Percentiles rank a stretch among this genome's conserved stretches.
phyloP scores from a whole-genome alignment of 2,888 invertebrate species.

The Eugnorisma glareosa region DNA sequence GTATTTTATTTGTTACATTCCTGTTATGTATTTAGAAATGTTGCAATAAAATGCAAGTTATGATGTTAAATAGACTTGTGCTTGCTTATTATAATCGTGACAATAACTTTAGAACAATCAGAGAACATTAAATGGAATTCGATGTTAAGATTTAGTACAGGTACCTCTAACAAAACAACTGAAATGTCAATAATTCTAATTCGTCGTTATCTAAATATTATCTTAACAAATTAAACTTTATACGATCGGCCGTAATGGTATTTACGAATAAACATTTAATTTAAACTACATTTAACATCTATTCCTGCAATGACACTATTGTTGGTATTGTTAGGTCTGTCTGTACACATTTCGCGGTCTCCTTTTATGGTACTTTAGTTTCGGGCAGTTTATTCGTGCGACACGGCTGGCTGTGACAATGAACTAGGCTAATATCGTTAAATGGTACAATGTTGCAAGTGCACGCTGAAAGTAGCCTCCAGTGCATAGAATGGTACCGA shows the following conservation, averaged over 20 bases:
- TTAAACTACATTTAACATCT: conserved; percentile 68
- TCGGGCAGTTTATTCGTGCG: conserved; percentile 74
- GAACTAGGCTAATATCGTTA: conserved; percentile 80
- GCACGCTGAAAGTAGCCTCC: conserved; percentile 67
- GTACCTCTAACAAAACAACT: conserved; percentile 13
- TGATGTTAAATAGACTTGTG: not conserved
- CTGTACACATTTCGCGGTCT: conserved; percentile 76
- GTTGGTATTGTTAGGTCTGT: conserved; percentile 62
- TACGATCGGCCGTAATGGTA: conserved; percentile 23
- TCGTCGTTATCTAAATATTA: conserved; percentile 48
- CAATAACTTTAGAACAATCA: conserved; percentile 36
- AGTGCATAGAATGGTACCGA: conserved; percentile 58
- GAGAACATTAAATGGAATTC: conserved; percentile 30
- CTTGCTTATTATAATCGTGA: conserved; percentile 23
- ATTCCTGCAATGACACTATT: conserved; percentile 68
- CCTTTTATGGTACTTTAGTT: conserved; percentile 80
- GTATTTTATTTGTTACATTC: not conserved
- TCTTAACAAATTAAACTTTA: conserved; percentile 37
- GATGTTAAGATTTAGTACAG: conserved; percentile 42
- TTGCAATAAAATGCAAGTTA: not conserved
- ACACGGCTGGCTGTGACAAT: conserved; percentile 76
- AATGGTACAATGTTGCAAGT: conserved; percentile 81
- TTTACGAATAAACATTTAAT: conserved; percentile 66
- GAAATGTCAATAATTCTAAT: conserved; percentile 31
- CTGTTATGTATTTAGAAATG: not conserved